Percentiles rank a stretch among this genome's conserved stretches.
Evolutionary conservation across 2,888 invertebrate species (phyloP).

Genomic region (Rhyacophila evoluta): DNA sequence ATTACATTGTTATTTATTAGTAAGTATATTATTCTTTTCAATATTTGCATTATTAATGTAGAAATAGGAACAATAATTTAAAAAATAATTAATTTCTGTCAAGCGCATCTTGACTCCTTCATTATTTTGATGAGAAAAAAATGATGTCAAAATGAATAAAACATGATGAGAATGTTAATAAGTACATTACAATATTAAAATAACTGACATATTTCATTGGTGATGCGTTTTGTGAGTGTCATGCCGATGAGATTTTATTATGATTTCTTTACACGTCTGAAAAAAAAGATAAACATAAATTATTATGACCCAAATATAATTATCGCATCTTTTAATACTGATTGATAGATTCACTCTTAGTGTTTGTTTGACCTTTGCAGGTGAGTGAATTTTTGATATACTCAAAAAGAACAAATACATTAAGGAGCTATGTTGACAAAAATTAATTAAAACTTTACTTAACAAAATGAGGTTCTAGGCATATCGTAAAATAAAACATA

Average conservation of each 20-base stretch:
- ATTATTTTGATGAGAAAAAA: conserved; percentile 4
- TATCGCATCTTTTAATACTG: background rate
- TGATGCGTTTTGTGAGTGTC: background rate
- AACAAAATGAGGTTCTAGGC: too few relatives aligned
- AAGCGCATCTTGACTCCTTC: background rate
- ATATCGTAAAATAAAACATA: too few relatives aligned
- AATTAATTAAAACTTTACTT: too few relatives aligned
- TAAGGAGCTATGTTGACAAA: too few relatives aligned
- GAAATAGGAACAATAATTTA: conserved; percentile 22
- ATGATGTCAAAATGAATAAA: conserved; percentile 20
- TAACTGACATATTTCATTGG: background rate
- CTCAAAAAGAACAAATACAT: too few relatives aligned
- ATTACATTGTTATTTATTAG: background rate
- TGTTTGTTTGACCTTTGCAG: background rate
- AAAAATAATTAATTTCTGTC: conserved; percentile 9
- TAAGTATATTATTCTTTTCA: background rate
- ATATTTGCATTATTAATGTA: conserved; percentile 24
- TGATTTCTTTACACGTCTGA: conserved; percentile 22
- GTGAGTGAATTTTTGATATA: background rate
- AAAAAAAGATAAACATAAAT: conserved; percentile 19
- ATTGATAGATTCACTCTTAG: too few relatives aligned
- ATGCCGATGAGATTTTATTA: conserved; percentile 15
- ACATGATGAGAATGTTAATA: conserved; percentile 17
- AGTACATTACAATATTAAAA: background rate
- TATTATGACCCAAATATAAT: background rate